Evolutionary conservation across 2,797 vertebrate species (phyloP), one percentile per base, ranked within the genome.

Genomic region (Rousettus madagascariensis): DNA sequence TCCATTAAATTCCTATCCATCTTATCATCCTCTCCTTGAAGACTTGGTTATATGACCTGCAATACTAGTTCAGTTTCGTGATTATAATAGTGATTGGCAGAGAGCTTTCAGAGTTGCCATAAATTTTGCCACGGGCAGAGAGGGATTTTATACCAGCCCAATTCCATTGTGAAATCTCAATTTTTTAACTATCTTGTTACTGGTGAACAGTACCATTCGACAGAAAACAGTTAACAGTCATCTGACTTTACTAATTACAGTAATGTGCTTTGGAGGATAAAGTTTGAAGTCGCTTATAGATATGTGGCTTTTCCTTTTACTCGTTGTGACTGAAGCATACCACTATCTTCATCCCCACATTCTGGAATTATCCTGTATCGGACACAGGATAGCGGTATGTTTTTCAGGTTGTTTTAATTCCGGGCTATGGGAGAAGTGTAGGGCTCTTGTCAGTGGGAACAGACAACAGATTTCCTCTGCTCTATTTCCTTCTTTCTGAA

Each of bases 11-110:
- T 97, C 87, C 90, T 0, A 26, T 96, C 95, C 96, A 95, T 97
- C 95, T 97, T 97, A 95, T 97, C 97, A 97, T 74, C 43, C 91
- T 97, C 97, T 98, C 94, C 95, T 98, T 97, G 97, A 96, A 97
- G 92, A 78, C 91, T 96, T 97, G 94, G 95, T 90, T 98, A 65
- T 94, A 97, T 96, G 97, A 97, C 96, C 88, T 2, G 0, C 86
- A 92, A 83, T 89, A 97, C 93, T 94, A 96, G 96, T 93, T 92
- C 92, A 85, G 92, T 96, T 97, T 97, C 33, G 30, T 97, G 91
- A 90, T 96, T 94, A 86, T 11, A 59, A 96, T 90, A 92, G 95
- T 96, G 97, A 98, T 92, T 97, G 98, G 96, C 95, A 96, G 95
- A 97, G 97, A 97, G 86, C 94, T 98, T 51, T 19, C 91, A 95